Percentiles rank a stretch among this genome's conserved stretches.
phyloP scores from a whole-genome alignment of 1,140 invertebrate genomes.

The Calliopsis andreniformis region DNA sequence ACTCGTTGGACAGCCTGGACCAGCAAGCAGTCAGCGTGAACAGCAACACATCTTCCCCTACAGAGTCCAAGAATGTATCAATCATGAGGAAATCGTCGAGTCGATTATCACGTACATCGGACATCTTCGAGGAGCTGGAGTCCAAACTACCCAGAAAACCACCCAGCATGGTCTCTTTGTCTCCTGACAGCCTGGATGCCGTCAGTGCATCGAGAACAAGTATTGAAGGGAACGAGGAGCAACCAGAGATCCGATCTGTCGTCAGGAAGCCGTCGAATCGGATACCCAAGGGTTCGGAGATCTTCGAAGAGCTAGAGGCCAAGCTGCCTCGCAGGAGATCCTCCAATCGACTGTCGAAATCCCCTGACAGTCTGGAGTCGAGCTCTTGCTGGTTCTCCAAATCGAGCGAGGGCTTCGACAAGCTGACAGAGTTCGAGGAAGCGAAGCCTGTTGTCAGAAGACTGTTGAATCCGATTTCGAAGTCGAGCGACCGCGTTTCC shows the following conservation, averaged over 20 bases:
- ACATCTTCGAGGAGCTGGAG: slow-evolving; percentile 71
- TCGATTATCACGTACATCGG: slow-evolving; percentile 72
- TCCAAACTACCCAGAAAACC: slow-evolving; percentile 66
- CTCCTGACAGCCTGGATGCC: slow-evolving; percentile 75
- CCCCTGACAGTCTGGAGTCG: slow-evolving; percentile 76
- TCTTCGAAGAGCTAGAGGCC: slow-evolving; percentile 68
- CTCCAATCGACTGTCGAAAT: slow-evolving; percentile 69
- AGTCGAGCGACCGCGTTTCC: slow-evolving; percentile 71
- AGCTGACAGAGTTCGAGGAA: slow-evolving; percentile 66
- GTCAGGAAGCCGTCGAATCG: slow-evolving; percentile 64
- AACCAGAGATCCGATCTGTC: slow-evolving; percentile 48
- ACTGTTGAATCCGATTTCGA: slow-evolving; percentile 65
- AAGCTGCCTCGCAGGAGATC: slow-evolving; percentile 69
- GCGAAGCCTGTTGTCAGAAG: slow-evolving; percentile 65
- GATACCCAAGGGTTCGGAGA: slow-evolving; percentile 68
- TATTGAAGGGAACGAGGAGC: slow-evolving; percentile 43
- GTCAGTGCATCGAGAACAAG: slow-evolving; percentile 58
- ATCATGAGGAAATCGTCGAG: slow-evolving; percentile 76
- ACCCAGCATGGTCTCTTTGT: slow-evolving; percentile 70
- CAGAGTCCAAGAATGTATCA: slow-evolving; percentile 45
- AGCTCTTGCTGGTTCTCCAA: slow-evolving; percentile 70
- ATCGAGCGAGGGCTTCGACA: slow-evolving; percentile 74
- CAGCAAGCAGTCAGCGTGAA: slow-evolving; percentile 44
- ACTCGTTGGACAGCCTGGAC: slow-evolving; percentile 72
- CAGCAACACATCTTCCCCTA: slow-evolving; percentile 57